Evolutionary conservation across 2,888 invertebrate species (phyloP).

Genomic region (Steinernema scapterisci): DNA sequence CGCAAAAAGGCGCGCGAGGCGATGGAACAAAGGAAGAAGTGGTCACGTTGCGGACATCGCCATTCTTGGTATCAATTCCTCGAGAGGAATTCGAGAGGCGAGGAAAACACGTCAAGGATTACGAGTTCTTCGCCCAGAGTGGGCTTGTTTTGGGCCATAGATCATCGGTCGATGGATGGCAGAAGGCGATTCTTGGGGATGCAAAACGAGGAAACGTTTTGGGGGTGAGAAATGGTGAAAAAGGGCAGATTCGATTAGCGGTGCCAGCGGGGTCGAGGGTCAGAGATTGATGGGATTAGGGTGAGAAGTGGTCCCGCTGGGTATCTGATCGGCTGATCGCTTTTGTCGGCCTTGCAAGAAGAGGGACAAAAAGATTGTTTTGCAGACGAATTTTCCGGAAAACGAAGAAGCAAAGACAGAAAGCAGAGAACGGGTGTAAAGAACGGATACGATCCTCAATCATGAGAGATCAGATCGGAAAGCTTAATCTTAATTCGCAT

Average conservation of each 20-base stretch:
- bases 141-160: neutral
- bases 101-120: conserved; percentile 2
- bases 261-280: conserved; percentile 12
- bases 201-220: neutral
- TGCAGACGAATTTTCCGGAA: neutral
- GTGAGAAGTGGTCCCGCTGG: neutral
- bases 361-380: neutral
- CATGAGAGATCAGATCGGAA: neutral
- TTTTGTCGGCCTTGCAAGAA: neutral
- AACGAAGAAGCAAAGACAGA: no score
- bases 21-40: conserved; percentile 22
- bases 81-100: neutral
- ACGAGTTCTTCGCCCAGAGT: neutral
- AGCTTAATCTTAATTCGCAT: neutral
- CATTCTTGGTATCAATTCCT: conserved; percentile 7
- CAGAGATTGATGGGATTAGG: conserved; percentile 29
- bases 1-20: neutral
- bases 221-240: neutral
- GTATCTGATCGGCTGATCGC: no score
- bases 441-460: neutral
- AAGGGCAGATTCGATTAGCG: conserved; percentile 10
- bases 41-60: conserved; percentile 27
- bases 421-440: no score
- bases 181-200: neutral
- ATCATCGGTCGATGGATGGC: neutral